These are phyloP conservation scores for Lithophane semibrunnea DNA, from an alignment of 2,888 invertebrate species.

Conservation along the genomic window DNA sequence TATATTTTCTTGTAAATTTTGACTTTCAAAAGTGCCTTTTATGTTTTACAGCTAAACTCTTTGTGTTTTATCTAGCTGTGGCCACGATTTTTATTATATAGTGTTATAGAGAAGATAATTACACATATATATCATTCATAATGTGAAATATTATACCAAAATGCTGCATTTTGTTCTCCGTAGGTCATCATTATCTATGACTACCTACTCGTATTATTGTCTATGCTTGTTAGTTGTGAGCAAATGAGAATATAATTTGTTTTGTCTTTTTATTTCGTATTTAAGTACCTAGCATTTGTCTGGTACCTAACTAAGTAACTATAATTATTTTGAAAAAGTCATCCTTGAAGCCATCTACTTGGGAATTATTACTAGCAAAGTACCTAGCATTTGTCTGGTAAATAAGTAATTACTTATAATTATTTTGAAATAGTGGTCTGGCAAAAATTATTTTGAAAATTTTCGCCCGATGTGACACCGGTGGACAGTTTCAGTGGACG, in stretches of 20 bases:
- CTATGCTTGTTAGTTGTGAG: not conserved
- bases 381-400: not conserved
- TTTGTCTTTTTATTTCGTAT: not conserved
- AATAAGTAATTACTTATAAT: too few species aligned
- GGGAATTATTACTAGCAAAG: not conserved
- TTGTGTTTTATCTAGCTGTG: too few species aligned
- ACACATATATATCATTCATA: not conserved
- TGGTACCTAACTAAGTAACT: not conserved
- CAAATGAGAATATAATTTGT: slow-evolving; percentile 39
- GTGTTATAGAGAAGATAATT: not conserved
- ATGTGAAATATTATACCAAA: not conserved
- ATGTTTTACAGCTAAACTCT: too few species aligned
- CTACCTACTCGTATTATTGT: too few species aligned
- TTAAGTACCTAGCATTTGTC: not conserved
- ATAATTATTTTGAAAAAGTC: not conserved
- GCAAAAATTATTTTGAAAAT: too few species aligned
- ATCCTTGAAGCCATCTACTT: slow-evolving; percentile 4
- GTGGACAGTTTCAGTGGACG: not conserved
- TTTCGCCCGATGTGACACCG: too few species aligned
- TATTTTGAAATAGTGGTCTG: too few species aligned
- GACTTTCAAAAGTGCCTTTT: too few species aligned
- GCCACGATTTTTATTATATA: too few species aligned
- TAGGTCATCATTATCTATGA: not conserved
- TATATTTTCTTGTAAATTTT: too few species aligned
- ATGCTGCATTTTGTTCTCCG: not conserved